Percentiles rank a stretch among this genome's conserved stretches.
These are phyloP conservation scores for Unio pictorum DNA, from an alignment of 2,888 invertebrate species.

Conservation along the genomic window DNA sequence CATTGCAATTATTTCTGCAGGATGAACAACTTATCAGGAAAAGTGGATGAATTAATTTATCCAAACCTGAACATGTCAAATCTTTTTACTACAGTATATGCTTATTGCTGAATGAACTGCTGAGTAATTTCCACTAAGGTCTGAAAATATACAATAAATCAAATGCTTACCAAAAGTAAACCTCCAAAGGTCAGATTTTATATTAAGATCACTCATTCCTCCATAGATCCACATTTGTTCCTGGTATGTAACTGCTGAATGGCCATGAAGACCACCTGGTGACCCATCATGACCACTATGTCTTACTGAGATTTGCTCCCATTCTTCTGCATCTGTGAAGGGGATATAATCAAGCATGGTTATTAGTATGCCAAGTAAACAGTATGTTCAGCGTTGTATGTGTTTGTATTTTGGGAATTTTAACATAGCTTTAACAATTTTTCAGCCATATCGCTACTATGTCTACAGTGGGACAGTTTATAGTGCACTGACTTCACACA, in stretches of 20 bases:
- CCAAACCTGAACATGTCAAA: too few relatives aligned
- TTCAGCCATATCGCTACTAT: background rate
- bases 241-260: conserved; percentile 85
- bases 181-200: conserved; percentile 84
- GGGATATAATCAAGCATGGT: too few relatives aligned
- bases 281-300: conserved; percentile 69
- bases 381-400: background rate
- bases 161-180: conserved; percentile 80
- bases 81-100: too few relatives aligned
- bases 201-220: conserved; percentile 88
- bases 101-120: too few relatives aligned
- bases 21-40: too few relatives aligned
- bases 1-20: too few relatives aligned
- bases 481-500: background rate
- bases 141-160: background rate
- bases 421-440: too few relatives aligned
- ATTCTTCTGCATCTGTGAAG: conserved; percentile 83
- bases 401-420: background rate
- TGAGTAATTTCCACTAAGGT: too few relatives aligned
- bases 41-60: too few relatives aligned
- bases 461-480: background rate
- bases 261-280: conserved; percentile 86
- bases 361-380: background rate
- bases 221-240: conserved; percentile 89
- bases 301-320: conserved; percentile 76